Evolutionary conservation across 2,113 vertebrate species (phyloP), one percentile per base, ranked within the genome.

Genomic region (Solea senegalensis): DNA sequence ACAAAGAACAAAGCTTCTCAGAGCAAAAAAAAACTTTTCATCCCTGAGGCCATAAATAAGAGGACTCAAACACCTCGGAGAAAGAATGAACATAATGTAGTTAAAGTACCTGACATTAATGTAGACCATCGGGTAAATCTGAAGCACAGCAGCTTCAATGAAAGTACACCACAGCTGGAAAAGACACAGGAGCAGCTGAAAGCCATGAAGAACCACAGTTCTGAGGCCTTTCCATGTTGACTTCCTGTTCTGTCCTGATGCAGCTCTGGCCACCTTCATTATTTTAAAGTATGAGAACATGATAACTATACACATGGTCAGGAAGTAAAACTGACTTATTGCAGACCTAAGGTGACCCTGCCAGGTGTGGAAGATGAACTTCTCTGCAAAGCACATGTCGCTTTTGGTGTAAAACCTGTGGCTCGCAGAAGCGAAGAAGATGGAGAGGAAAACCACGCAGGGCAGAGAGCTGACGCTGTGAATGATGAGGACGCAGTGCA

Each of bases 41-140:
- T 88, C 81, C 5, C 80, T 78, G 43, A 88, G 71, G 9, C 84
- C 84, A 52, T 86, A 86, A 45, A 88, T 80, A 15, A 88, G 84
- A 72, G 86, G 83, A 74, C 72, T 79, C 27, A 88, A 40, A 63
- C 81, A 84, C 26, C 66, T 68, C 1, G 83, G 83, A 9, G 71
- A 55, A 5, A 88, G 34, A 64, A 16, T 56, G 46, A 88, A 88
- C 14, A n/a, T 5, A 2, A 86, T 26, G 44, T 79, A 86, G 45
- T 84, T 67, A 45, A 74, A 71, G 26, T 80, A 86, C 45, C 66
- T 55, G 21, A 80, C 14, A n/a, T 16, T 9, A 0, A n/a, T 1
- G 10, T 16, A 77, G 27, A 77, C 26, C 26, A 1, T 11, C 0
- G 65, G 8, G 46, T 77, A 34, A 56, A 51, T 45, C 26, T 80